Evolutionary conservation across 1,140 invertebrate species (phyloP).

Genomic region (Condylostylus longicornis): DNA sequence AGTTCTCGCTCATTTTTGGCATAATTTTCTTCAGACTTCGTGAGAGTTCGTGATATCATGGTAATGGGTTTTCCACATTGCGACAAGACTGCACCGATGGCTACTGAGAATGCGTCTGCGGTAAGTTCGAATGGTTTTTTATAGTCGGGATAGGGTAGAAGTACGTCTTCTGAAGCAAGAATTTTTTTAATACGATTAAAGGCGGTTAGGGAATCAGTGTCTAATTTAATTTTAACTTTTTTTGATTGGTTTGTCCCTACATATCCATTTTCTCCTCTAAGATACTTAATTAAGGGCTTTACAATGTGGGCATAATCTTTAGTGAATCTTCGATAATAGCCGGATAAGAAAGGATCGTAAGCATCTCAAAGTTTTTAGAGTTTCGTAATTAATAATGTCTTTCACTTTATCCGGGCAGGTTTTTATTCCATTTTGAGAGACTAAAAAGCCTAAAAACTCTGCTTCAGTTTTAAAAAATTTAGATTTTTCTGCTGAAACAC

Average conservation of each 20-base stretch:
- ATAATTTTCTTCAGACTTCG: constrained; percentile 29
- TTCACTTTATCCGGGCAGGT: constrained; percentile 8
- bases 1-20: constrained; percentile 32
- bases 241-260: constrained; percentile 9
- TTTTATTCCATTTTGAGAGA: constrained; percentile 7
- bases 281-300: constrained; percentile 5
- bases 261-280: constrained; percentile 3
- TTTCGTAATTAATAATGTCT: neutral
- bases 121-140: constrained; percentile 20
- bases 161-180: constrained; percentile 16
- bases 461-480: constrained; percentile 17
- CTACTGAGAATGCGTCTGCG: constrained; percentile 20
- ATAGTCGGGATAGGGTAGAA: constrained; percentile 25
- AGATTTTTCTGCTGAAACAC: constrained; percentile 33
- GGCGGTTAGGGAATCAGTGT: constrained; percentile 5
- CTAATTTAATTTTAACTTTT: constrained; percentile 13
- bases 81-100: constrained; percentile 21
- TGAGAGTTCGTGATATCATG: constrained; percentile 18
- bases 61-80: constrained; percentile 10
- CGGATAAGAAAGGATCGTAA: constrained; percentile 15
- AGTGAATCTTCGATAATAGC: constrained; percentile 19
- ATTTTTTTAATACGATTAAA: constrained; percentile 6
- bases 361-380: constrained; percentile 12
- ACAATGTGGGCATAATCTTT: constrained; percentile 11
- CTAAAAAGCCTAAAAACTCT: constrained; percentile 13